Evolutionary conservation across 1,140 invertebrate species (phyloP).

Genomic region (Pollicipes pollicipes): DNA sequence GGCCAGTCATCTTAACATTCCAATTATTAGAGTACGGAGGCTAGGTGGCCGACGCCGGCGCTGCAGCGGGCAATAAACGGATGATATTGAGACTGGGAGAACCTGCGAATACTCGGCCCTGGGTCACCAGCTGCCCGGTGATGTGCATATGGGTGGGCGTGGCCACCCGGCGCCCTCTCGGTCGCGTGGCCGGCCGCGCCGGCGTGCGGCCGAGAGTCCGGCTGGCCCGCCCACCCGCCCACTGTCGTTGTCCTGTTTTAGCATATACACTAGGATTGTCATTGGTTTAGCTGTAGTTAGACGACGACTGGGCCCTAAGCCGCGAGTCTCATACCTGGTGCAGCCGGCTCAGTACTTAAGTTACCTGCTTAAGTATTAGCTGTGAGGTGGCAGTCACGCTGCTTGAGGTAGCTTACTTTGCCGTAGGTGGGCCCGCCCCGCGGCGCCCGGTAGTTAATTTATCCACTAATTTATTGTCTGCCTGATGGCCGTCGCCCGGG

Average conservation of each 20-base stretch:
- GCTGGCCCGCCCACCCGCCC: too few species aligned
- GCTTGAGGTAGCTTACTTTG: neutral
- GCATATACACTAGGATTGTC: slow-evolving; percentile 1
- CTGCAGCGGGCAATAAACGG: neutral
- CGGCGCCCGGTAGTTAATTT: neutral
- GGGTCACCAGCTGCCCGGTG: too few species aligned
- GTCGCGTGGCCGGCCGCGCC: too few species aligned
- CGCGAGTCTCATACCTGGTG: neutral
- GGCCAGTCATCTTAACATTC: neutral
- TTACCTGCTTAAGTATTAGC: slow-evolving; percentile 1
- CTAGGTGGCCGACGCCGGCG: too few species aligned
- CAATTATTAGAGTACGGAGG: neutral
- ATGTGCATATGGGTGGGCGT: neutral
- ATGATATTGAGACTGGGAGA: neutral
- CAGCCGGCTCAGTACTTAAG: neutral
- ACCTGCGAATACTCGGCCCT: neutral
- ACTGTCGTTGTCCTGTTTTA: neutral
- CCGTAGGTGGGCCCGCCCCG: neutral
- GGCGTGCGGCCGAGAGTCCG: too few species aligned
- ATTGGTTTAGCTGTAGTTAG: neutral
- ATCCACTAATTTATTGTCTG: neutral
- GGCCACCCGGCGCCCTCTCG: too few species aligned
- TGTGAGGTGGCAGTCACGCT: neutral
- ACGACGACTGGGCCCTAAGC: neutral
- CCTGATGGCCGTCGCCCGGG: too few species aligned